Base-by-base conservation (phyloP, 2,888 invertebrate species). In the Leptura quadrifasciata region DNA sequence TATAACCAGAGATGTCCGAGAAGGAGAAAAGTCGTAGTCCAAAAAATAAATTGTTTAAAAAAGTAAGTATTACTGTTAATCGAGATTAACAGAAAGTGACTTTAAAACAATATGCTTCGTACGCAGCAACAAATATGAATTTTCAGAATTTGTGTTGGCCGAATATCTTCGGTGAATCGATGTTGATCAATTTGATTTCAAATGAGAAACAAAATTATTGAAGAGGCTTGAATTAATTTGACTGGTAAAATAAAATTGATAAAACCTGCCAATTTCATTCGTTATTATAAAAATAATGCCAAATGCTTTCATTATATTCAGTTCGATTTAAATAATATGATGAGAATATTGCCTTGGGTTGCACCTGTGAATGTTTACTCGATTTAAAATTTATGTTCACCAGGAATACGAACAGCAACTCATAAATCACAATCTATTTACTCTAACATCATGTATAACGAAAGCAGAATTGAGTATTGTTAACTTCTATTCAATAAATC, bases 301-400 rank as follows among this genome's bases (percentile, higher is more conserved):
- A 20, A 65, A 24, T 47, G 65, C 39, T 65, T 65, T 52, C 65
- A 52, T 65, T 65, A 65, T 65, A 52, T 47, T 47, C 52, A n/a
- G n/a, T 65, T 47, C 65, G 20, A 65, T 65, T 65, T 65, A 47
- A 65, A 65, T 65, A 67, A 55, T 55, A 54, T 31, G 67, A 55
- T 67, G 67, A 67, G 67, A 67, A 67, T 27, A 67, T 17, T 12
- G 55, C 54, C 55, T 17, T 24, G 24, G 17, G 31, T 55, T 55
- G 67, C 67, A 67, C 54, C 67, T 67, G 67, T 31, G 54, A 67
- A 31, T 67, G 55, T 67, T 67, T 67, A 67, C 67, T 24, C 54
- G 47, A 67, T 67, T 55, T 55, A 67, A 65, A 65, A 65, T 65
- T 65, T 65, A 65, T 47, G 65, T 65, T 65, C 65, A 47, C 65